Conservation (phyloP, 2,888 invertebrate genomes). For the Parascotia fuliginaria region DNA sequence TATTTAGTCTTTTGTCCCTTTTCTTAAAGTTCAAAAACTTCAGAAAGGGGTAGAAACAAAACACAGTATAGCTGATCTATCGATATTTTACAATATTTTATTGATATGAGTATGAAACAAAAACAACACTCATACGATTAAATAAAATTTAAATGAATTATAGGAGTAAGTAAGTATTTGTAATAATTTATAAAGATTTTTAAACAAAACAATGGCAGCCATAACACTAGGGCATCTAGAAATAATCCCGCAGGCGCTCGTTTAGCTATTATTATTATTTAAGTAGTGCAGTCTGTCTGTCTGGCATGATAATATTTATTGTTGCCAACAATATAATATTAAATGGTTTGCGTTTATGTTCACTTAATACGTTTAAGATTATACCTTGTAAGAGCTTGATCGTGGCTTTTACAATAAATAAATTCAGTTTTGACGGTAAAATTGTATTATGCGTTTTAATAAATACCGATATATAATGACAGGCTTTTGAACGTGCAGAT, state of each 20-base stretch:
- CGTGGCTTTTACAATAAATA: conserved; percentile 56
- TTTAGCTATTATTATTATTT: conserved; percentile 34
- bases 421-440: conserved; percentile 57
- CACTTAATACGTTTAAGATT: conserved; percentile 55
- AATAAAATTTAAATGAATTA: too few species aligned
- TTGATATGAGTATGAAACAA: too few species aligned
- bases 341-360: conserved; percentile 43
- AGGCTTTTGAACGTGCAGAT: conserved; percentile 42
- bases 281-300: conserved; percentile 33
- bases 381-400: conserved; percentile 45
- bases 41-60: too few species aligned
- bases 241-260: conserved; percentile 14
- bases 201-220: background rate
- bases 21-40: too few species aligned
- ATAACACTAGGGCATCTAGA: conserved; percentile 28
- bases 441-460: conserved; percentile 56
- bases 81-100: too few species aligned
- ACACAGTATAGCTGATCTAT: too few species aligned
- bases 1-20: too few species aligned
- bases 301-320: conserved; percentile 45
- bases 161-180: background rate
- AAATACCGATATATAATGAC: conserved; percentile 47
- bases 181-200: background rate
- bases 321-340: conserved; percentile 51
- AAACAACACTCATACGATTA: too few species aligned